These are phyloP conservation scores for Rhyzopertha dominica DNA, from an alignment of 1,140 invertebrate species.

Conservation along the genomic window DNA sequence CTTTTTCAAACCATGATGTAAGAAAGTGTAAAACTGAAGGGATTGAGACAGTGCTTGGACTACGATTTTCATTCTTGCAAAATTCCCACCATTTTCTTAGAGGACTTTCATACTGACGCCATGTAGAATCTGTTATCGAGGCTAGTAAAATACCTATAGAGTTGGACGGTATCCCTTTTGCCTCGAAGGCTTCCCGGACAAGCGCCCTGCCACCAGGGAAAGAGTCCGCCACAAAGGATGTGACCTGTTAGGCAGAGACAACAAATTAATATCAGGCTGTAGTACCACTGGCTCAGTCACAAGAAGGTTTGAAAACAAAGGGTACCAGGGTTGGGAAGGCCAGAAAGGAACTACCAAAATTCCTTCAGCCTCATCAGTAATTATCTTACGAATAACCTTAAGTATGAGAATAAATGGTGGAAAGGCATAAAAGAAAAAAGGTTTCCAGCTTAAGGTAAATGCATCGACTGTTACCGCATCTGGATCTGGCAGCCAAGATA, in stretches of 20 bases:
- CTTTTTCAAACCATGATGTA: too few species aligned
- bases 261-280: too few species aligned
- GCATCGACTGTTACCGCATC: too few species aligned
- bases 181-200: constrained; percentile 26
- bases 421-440: constrained; percentile 35
- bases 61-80: too few species aligned
- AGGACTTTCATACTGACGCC: constrained; percentile 37
- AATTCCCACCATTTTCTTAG: too few species aligned
- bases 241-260: too few species aligned
- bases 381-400: constrained; percentile 26
- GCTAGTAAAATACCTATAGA: constrained; percentile 23
- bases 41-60: too few species aligned
- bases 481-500: too few species aligned
- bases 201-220: constrained; percentile 23
- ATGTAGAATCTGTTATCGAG: constrained; percentile 25
- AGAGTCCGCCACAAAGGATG: constrained; percentile 10
- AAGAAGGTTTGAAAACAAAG: constrained; percentile 18
- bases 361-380: constrained; percentile 22
- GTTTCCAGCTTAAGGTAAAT: too few species aligned
- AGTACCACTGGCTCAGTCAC: not conserved
- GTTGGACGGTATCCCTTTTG: constrained; percentile 16
- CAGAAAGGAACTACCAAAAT: constrained; percentile 38
- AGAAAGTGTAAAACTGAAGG: too few species aligned
- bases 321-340: constrained; percentile 33
- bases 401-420: constrained; percentile 26